phyloP scores from a whole-genome alignment of 1,140 invertebrate species.

The Drosophila setifemur region DNA sequence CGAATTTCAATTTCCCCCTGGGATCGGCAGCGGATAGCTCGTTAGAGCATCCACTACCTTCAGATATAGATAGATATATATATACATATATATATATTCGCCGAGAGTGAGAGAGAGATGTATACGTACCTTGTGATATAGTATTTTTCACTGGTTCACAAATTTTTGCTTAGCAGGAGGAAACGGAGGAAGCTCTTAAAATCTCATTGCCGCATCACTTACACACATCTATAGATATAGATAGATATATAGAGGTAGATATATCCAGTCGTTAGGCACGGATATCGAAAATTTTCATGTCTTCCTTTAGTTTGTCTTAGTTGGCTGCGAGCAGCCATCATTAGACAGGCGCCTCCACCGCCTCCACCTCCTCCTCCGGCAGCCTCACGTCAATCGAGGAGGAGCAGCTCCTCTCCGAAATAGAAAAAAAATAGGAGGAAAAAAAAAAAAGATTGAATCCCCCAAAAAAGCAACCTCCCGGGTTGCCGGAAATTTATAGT shows the following conservation, averaged over 20 bases:
- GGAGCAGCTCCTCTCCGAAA: neutral
- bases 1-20: slow-evolving; percentile 3
- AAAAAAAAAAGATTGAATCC: neutral
- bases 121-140: slow-evolving; percentile 28
- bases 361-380: neutral
- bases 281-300: slow-evolving; percentile 81
- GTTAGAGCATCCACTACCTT: slow-evolving; percentile 10
- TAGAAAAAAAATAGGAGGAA: no score
- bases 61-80: slow-evolving; percentile 2
- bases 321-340: slow-evolving; percentile 41
- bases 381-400: slow-evolving; percentile 35
- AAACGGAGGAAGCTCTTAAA: slow-evolving; percentile 78
- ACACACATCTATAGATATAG: neutral
- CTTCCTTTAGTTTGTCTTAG: slow-evolving; percentile 81
- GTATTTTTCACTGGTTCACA: slow-evolving; percentile 41
- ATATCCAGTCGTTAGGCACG: slow-evolving; percentile 64
- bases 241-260: neutral
- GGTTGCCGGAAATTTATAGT: slow-evolving; percentile 75
- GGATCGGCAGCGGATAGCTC: slow-evolving; percentile 15
- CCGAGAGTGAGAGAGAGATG: neutral
- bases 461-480: no score
- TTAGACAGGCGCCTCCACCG: no score
- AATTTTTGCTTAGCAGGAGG: slow-evolving; percentile 76
- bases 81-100: slow-evolving; percentile 9
- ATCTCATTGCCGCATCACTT: slow-evolving; percentile 61